phyloP scores from a whole-genome alignment of 1,140 invertebrate genomes.

The Apis laboriosa region DNA sequence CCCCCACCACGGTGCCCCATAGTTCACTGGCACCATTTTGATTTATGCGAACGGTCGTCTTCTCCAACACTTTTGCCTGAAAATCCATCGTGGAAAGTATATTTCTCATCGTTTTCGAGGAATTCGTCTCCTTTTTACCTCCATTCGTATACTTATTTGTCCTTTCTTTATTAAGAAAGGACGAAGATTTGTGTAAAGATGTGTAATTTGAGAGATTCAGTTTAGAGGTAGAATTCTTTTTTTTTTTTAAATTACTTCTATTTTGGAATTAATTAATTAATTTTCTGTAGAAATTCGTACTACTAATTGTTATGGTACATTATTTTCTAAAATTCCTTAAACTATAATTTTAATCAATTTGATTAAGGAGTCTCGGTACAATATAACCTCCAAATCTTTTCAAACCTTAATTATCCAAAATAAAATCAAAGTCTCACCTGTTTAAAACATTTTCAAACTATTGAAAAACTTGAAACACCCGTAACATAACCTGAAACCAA shows the following conservation, averaged over 20 bases:
- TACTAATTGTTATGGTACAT: no score
- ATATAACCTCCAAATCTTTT: neutral
- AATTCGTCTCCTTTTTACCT: no score
- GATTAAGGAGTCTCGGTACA: no score
- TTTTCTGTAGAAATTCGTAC: no score
- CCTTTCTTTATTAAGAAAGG: neutral
- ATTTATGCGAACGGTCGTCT: conserved; percentile 39
- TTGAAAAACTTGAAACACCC: neutral
- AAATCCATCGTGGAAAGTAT: neutral
- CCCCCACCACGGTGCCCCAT: neutral
- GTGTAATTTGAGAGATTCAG: no score
- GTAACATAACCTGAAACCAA: neutral
- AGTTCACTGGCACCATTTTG: conserved; percentile 24
- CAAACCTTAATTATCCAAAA: neutral
- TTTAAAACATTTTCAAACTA: neutral
- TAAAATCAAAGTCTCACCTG: neutral
- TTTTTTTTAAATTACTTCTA: neutral
- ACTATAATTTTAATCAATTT: no score
- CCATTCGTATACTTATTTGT: neutral
- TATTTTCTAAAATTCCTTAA: neutral
- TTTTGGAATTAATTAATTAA: no score
- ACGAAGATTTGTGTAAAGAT: neutral
- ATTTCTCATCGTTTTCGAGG: neutral
- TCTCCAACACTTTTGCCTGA: conserved; percentile 40
- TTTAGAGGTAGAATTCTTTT: no score